Percentiles rank a stretch among this genome's conserved stretches.
phyloP scores from a whole-genome alignment of 2,797 vertebrate species.

The Pipistrellus kuhlii region DNA sequence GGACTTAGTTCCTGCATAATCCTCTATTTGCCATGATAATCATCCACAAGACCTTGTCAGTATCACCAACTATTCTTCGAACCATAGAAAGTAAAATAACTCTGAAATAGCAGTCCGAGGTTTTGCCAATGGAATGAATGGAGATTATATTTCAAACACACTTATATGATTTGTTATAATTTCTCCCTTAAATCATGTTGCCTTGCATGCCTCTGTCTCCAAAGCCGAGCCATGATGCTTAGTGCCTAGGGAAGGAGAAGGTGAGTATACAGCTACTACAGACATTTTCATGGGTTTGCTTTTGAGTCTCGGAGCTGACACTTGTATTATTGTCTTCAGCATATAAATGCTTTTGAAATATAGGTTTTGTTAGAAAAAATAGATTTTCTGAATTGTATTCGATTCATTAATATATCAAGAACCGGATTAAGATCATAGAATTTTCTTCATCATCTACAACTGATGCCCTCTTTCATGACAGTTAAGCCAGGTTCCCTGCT shows the following conservation, averaged over 20 bases:
- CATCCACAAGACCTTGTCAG: neutral
- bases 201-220: neutral
- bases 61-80: neutral
- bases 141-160: neutral
- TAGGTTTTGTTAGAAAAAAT: constrained; percentile 5
- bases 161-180: neutral
- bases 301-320: neutral
- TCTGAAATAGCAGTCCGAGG: neutral
- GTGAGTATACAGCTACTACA: neutral
- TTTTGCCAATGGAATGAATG: neutral
- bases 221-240: neutral
- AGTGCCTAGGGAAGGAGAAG: neutral
- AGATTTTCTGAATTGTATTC: neutral
- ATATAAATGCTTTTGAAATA: constrained; percentile 31
- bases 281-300: neutral
- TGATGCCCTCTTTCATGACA: neutral
- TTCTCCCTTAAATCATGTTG: neutral
- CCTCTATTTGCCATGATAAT: neutral
- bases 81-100: constrained; percentile 20
- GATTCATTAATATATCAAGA: neutral
- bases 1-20: neutral
- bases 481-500: neutral
- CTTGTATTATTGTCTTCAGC: neutral
- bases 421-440: neutral
- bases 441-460: neutral